Conservation (phyloP, 2,888 invertebrate species). For the Myopa tessellatipennis region DNA sequence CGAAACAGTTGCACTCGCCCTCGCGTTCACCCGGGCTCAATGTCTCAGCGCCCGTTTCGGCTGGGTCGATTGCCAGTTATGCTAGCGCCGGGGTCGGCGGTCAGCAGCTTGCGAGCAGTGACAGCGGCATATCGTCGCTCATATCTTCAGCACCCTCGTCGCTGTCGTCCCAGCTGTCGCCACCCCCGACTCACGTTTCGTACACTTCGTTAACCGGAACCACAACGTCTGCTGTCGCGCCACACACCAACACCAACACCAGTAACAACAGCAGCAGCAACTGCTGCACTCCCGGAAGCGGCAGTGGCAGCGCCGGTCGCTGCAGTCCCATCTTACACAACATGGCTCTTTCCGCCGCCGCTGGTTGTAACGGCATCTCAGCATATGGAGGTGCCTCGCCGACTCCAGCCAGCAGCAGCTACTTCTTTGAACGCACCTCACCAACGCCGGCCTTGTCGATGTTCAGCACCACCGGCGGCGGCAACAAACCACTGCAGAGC, state of each 20-base stretch:
- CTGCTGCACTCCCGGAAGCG: slow-evolving; percentile 46
- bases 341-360: slow-evolving; percentile 43
- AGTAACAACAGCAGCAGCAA: slow-evolving; percentile 50
- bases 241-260: slow-evolving; percentile 44
- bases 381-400: slow-evolving; percentile 47
- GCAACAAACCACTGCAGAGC: slow-evolving; percentile 46
- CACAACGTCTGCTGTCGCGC: slow-evolving; percentile 24
- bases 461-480: slow-evolving; percentile 50
- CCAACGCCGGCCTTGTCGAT: slow-evolving; percentile 60
- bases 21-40: slow-evolving; percentile 50
- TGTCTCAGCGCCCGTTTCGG: neutral
- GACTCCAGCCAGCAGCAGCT: slow-evolving; percentile 42
- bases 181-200: slow-evolving; percentile 51
- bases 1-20: slow-evolving; percentile 55
- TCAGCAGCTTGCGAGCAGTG: slow-evolving; percentile 44
- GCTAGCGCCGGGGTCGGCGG: slow-evolving; percentile 30
- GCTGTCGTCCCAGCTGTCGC: slow-evolving; percentile 61
- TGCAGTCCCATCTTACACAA: slow-evolving; percentile 50
- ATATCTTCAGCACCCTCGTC: slow-evolving; percentile 54
- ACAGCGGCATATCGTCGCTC: slow-evolving; percentile 62
- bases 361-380: slow-evolving; percentile 49
- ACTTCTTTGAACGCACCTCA: slow-evolving; percentile 55
- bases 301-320: slow-evolving; percentile 49
- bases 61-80: neutral
- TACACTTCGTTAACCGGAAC: slow-evolving; percentile 12